phyloP scores from a whole-genome alignment of 2,797 vertebrate species.

The Podarcis lilfordi region DNA sequence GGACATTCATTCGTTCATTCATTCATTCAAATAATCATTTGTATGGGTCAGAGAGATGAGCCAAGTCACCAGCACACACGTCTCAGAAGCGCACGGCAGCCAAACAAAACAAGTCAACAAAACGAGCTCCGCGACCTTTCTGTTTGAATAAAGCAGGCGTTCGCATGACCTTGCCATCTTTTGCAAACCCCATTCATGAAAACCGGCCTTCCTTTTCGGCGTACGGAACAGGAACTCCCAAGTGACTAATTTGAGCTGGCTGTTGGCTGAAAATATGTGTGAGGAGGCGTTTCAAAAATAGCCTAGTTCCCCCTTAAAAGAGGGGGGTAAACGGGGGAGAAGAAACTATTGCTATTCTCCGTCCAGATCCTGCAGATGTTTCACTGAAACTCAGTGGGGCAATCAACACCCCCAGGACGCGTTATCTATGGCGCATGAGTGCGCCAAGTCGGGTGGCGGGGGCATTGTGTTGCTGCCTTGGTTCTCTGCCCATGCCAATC shows the following conservation, averaged over 20 bases:
- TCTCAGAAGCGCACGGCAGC: not conserved
- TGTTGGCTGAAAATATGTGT: not conserved
- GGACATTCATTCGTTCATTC: too few species aligned
- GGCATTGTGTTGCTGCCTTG: too few species aligned
- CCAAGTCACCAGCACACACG: not conserved
- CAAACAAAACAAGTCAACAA: not conserved
- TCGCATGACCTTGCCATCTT: not conserved
- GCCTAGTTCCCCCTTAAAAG: not conserved
- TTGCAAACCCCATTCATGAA: constrained; percentile 27
- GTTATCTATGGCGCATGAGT: fast-evolving
- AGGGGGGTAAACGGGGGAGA: not conserved
- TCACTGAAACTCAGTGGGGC: not conserved
- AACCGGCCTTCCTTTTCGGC: not conserved
- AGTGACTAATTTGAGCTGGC: constrained; percentile 24
- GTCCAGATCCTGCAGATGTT: not conserved
- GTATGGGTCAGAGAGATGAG: not conserved
- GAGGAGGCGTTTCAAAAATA: not conserved
- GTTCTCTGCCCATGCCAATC: not conserved
- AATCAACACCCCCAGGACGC: fast-evolving
- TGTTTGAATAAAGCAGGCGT: not conserved
- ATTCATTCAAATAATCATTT: too few species aligned
- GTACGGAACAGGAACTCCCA: not conserved
- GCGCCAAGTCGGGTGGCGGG: too few species aligned
- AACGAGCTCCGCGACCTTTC: not conserved
- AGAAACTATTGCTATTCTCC: not conserved